Evolutionary conservation across 2,888 invertebrate species (phyloP).

Genomic region (Artemia sinica): DNA sequence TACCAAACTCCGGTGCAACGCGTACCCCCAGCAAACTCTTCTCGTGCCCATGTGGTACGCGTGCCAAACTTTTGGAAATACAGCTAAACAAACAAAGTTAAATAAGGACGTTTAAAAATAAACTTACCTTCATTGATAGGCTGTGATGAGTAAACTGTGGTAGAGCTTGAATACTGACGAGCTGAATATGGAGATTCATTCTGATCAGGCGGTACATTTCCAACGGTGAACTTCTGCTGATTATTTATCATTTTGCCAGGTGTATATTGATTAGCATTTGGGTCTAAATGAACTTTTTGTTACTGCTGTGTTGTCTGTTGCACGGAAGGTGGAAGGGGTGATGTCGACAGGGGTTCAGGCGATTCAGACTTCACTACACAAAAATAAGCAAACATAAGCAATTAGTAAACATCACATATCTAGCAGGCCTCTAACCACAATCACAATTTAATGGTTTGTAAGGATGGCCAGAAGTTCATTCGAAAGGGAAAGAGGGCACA

Average conservation of each 20-base stretch:
- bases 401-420: slow-evolving; percentile 4
- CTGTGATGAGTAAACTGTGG: slow-evolving; percentile 22
- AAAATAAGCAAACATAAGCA: background rate
- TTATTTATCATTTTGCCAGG: slow-evolving; percentile 2
- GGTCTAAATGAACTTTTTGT: background rate
- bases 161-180: slow-evolving; percentile 18
- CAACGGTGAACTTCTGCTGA: background rate
- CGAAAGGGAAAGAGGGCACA: too few relatives aligned
- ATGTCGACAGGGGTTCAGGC: background rate
- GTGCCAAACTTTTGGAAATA: too few relatives aligned
- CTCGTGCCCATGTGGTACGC: too few relatives aligned
- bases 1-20: too few relatives aligned
- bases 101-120: too few relatives aligned
- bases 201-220: background rate
- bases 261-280: slow-evolving; percentile 14
- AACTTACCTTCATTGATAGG: background rate
- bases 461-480: too few relatives aligned
- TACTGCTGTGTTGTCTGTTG: background rate
- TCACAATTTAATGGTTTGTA: too few relatives aligned
- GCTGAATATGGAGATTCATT: slow-evolving; percentile 21
- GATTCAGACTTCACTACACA: background rate
- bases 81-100: too few relatives aligned
- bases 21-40: too few relatives aligned
- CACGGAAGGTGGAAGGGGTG: slow-evolving; percentile 6
- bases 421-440: too few relatives aligned